These are phyloP conservation scores for Chrysolina oricalcia DNA, from an alignment of 2,888 invertebrate genomes.

Conservation along the genomic window DNA sequence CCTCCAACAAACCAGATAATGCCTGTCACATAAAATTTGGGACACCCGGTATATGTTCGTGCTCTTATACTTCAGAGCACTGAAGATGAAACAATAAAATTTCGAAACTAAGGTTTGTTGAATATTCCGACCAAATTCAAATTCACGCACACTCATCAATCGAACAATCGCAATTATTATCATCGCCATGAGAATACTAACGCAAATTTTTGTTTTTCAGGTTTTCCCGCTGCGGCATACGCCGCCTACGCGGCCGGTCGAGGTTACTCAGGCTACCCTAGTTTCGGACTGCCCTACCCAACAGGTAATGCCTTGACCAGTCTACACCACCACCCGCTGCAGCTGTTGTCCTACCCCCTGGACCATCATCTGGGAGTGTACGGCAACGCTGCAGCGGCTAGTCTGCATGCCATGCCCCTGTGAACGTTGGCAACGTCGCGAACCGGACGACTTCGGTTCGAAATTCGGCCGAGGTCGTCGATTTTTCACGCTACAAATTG, in stretches of 20 bases:
- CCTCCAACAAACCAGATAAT: too few species aligned
- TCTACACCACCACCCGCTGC: slow-evolving; percentile 76
- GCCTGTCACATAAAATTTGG: too few species aligned
- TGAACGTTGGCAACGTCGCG: slow-evolving; percentile 73
- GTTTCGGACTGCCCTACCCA: slow-evolving; percentile 98
- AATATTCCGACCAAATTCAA: too few species aligned
- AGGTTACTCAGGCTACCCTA: slow-evolving; percentile 97
- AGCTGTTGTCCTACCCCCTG: slow-evolving; percentile 80
- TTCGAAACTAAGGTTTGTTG: too few species aligned
- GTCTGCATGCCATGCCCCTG: slow-evolving; percentile 87
- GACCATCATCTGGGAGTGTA: slow-evolving; percentile 76
- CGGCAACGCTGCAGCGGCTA: slow-evolving; percentile 71
- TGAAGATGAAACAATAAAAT: too few species aligned
- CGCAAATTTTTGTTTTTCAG: slow-evolving; percentile 73
- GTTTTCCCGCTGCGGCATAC: slow-evolving; percentile 95
- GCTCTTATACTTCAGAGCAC: too few species aligned
- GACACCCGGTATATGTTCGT: too few species aligned
- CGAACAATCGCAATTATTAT: too few species aligned
- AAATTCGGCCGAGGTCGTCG: background rate
- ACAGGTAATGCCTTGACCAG: slow-evolving; percentile 95
- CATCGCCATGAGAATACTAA: background rate
- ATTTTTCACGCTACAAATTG: slow-evolving; percentile 31
- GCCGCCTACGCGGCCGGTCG: slow-evolving; percentile 97
- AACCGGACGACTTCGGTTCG: slow-evolving; percentile 1
- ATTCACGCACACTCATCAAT: too few species aligned